These are phyloP conservation scores for Lordiphosa stackelbergi DNA, from an alignment of 1,140 invertebrate species.

Conservation along the genomic window DNA sequence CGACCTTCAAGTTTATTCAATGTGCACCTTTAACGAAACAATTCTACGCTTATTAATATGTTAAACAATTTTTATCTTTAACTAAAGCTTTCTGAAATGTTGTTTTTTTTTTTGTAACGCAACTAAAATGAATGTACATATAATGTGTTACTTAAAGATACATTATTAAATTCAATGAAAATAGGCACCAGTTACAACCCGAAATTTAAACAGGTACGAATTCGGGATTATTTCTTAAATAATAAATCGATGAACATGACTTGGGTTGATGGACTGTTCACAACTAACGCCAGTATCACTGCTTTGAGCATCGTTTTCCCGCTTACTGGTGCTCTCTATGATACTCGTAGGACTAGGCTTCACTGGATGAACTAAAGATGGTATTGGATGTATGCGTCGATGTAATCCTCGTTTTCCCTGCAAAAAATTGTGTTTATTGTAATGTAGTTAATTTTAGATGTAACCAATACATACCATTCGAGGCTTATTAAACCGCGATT, in stretches of 20 bases:
- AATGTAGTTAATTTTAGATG: neutral
- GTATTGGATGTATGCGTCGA: slow-evolving; percentile 27
- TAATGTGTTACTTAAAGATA: slow-evolving; percentile 1
- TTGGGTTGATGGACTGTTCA: slow-evolving; percentile 56
- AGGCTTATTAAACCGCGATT: slow-evolving; percentile 82
- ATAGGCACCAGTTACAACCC: slow-evolving; percentile 22
- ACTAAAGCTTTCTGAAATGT: slow-evolving; percentile 14
- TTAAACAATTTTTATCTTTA: slow-evolving; percentile 9
- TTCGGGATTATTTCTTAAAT: slow-evolving; percentile 34
- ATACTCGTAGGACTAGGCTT: slow-evolving; percentile 14
- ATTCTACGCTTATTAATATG: slow-evolving; percentile 7
- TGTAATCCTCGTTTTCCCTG: slow-evolving; percentile 61
- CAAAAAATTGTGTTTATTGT: neutral
- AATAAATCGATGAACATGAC: slow-evolving; percentile 65
- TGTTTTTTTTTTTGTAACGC: slow-evolving; percentile 7
- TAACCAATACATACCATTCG: slow-evolving; percentile 46
- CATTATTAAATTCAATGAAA: slow-evolving; percentile 9
- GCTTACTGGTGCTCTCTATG: slow-evolving; percentile 19
- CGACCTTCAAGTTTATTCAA: slow-evolving; percentile 11
- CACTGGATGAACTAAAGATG: slow-evolving; percentile 27
- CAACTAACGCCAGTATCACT: slow-evolving; percentile 30
- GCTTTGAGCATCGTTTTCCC: slow-evolving; percentile 19
- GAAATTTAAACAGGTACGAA: slow-evolving; percentile 8
- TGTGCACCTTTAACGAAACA: slow-evolving; percentile 15
- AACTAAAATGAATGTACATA: slow-evolving; percentile 3